Evolutionary conservation across 2,113 vertebrate species (phyloP).

Genomic region (Ochotona curzoniae): DNA sequence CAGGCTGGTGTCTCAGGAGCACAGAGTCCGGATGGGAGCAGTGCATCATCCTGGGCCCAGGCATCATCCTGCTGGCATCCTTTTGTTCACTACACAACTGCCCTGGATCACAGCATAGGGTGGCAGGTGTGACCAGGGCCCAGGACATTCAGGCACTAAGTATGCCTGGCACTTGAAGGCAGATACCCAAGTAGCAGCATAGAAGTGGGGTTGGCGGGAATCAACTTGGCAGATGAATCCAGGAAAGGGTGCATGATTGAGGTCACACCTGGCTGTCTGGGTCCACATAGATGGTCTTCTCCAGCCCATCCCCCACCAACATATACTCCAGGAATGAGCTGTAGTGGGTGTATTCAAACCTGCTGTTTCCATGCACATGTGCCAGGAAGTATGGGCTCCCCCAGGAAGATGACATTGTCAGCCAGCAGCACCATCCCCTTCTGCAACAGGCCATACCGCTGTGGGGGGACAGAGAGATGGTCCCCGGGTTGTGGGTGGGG

Average conservation of each 20-base stretch:
- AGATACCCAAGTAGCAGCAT: background rate
- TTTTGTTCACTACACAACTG: too few species aligned
- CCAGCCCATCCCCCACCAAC: constrained; percentile 85
- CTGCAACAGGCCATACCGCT: constrained; percentile 87
- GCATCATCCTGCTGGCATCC: too few species aligned
- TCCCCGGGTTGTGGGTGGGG: background rate
- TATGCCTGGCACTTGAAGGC: too few species aligned
- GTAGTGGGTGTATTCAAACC: constrained; percentile 87
- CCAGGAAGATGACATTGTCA: constrained; percentile 87
- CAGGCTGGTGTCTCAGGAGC: too few species aligned
- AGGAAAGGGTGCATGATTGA: background rate
- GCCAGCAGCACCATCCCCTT: constrained; percentile 87
- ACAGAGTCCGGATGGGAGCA: too few species aligned
- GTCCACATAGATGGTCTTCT: constrained; percentile 87
- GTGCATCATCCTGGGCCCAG: too few species aligned
- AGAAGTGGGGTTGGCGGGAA: background rate
- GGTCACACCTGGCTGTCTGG: background rate
- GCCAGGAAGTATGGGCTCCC: constrained; percentile 87
- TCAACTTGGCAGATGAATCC: background rate
- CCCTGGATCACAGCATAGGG: background rate
- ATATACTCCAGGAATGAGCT: constrained; percentile 85
- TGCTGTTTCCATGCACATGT: constrained; percentile 82
- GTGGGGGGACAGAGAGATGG: background rate
- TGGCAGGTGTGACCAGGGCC: background rate
- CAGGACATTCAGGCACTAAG: background rate